Evolutionary conservation across 2,797 vertebrate genomes (phyloP).

Genomic region (Lemur catta): DNA sequence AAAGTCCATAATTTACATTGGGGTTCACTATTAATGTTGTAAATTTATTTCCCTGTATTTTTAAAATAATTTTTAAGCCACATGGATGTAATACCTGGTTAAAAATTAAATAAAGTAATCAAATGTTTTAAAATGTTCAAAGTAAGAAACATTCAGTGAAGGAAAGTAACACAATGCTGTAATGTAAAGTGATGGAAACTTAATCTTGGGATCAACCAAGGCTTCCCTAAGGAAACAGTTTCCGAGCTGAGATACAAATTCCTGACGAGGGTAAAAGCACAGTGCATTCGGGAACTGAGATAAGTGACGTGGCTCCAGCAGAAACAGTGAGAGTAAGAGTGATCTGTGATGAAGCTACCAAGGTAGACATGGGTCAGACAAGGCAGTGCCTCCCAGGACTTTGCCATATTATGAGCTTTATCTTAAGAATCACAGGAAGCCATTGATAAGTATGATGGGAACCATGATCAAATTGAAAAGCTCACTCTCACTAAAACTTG

Average conservation of each 20-base stretch:
- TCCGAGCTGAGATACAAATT: not conserved
- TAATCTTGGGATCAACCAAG: not conserved
- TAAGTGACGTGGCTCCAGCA: not conserved
- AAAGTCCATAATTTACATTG: not conserved
- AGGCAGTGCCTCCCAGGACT: not conserved
- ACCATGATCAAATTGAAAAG: not conserved
- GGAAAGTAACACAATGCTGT: not conserved
- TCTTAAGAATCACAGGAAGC: not conserved
- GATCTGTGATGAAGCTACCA: not conserved
- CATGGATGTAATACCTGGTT: not conserved
- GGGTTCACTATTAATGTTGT: not conserved
- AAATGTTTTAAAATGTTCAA: not conserved
- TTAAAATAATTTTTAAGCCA: not conserved
- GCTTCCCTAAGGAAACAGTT: not conserved
- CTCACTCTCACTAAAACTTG: not conserved
- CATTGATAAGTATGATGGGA: not conserved
- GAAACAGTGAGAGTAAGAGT: not conserved
- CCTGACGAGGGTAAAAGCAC: not conserved
- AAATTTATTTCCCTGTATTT: not conserved
- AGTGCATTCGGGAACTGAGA: not conserved
- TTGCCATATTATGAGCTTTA: not conserved
- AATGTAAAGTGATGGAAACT: not conserved
- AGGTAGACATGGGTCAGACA: not conserved
- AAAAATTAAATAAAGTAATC: not conserved
- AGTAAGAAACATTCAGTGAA: not conserved